phyloP scores from a whole-genome alignment of 1,140 invertebrate species.

The Armadillidium nasatum region DNA sequence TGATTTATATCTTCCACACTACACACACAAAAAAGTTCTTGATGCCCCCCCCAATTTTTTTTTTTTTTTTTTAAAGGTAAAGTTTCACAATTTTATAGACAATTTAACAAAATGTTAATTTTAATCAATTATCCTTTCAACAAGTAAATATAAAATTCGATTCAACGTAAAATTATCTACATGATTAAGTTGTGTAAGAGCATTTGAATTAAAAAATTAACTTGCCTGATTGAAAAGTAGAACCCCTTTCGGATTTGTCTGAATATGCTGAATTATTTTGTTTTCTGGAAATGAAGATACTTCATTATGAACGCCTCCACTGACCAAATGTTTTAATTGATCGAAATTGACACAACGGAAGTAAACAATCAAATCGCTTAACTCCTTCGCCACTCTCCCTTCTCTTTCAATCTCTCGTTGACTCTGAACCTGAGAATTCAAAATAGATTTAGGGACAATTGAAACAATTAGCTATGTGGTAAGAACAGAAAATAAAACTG shows the following conservation, averaged over 20 bases:
- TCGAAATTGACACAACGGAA: slow-evolving; percentile 82
- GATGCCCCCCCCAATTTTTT: no score
- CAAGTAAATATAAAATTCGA: no score
- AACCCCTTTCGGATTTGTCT: background rate
- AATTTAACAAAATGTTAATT: no score
- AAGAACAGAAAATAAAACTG: background rate
- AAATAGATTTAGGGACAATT: background rate
- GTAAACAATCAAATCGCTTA: slow-evolving; percentile 94
- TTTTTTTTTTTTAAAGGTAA: no score
- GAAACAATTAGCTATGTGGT: background rate
- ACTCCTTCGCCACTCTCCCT: slow-evolving; percentile 86
- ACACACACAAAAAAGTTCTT: no score
- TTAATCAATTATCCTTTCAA: no score
- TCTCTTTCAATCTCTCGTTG: slow-evolving; percentile 74
- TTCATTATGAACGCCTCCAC: slow-evolving; percentile 72
- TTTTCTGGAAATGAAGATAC: slow-evolving; percentile 96
- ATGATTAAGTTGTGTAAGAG: no score
- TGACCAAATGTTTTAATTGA: slow-evolving; percentile 52
- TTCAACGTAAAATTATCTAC: no score
- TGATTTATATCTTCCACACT: no score
- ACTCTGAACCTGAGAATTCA: slow-evolving; percentile 54
- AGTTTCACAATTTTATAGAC: no score
- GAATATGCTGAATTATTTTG: slow-evolving; percentile 64
- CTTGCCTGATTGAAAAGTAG: background rate
- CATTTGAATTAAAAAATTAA: no score